Evolutionary conservation across 2,113 vertebrate genomes (phyloP).

Genomic region (Myotis brandtii): DNA sequence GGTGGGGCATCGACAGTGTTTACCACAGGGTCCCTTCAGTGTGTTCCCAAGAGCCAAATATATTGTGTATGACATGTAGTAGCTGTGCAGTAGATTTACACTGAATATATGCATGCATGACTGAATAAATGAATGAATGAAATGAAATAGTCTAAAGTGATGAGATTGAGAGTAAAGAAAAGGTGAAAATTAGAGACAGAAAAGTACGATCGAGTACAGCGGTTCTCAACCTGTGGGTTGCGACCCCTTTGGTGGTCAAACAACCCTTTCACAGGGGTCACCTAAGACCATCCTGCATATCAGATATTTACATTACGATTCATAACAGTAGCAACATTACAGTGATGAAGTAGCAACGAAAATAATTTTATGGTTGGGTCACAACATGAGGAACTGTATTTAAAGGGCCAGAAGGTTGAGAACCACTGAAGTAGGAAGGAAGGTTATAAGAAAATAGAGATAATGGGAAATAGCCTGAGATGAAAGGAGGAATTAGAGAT

Average conservation of each 20-base stretch:
- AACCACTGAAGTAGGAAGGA: not conserved
- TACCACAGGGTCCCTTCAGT: not conserved
- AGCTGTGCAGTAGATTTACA: not conserved
- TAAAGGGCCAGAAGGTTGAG: no score
- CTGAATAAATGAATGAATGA: not conserved
- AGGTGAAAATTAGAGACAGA: not conserved
- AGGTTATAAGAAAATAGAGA: not conserved
- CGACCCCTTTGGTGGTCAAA: no score
- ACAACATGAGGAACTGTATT: no score
- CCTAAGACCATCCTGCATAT: no score
- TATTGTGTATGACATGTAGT: not conserved
- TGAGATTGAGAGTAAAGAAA: not conserved
- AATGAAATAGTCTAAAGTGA: not conserved
- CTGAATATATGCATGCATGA: not conserved
- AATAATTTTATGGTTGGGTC: no score
- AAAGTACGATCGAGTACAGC: not conserved
- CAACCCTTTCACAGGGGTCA: no score
- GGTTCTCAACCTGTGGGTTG: no score
- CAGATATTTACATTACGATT: no score
- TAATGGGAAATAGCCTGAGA: not conserved
- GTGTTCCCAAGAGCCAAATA: not conserved
- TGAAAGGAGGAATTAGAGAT: constrained; percentile 40
- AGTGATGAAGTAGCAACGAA: no score
- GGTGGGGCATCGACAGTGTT: not conserved
- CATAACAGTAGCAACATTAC: no score